These are phyloP conservation scores for Potamarius usumacintae DNA, from an alignment of 2,113 vertebrate species.

Conservation along the genomic window DNA sequence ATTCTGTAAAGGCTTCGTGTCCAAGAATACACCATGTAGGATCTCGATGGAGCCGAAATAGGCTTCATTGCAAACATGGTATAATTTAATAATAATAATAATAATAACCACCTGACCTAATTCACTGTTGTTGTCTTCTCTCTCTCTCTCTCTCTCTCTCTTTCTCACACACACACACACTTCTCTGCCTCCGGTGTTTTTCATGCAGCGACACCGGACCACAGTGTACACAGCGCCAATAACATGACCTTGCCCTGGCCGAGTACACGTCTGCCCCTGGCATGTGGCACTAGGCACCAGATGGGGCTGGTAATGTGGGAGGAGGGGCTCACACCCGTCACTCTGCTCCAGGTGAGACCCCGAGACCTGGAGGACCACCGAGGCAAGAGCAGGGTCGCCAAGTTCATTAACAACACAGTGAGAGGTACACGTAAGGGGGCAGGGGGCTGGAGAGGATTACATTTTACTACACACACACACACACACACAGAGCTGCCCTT, in stretches of 20 bases:
- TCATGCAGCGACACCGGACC: constrained; percentile 65
- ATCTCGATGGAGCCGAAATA: background rate
- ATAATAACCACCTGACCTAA: background rate
- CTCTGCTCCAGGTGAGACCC: constrained; percentile 56
- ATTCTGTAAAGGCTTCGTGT: background rate
- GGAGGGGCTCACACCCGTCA: constrained; percentile 34
- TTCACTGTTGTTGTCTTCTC: background rate
- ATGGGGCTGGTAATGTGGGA: constrained; percentile 72
- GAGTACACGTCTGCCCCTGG: constrained; percentile 52
- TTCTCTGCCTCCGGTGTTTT: constrained; percentile 48
- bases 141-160: background rate
- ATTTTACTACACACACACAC: constrained; percentile 17
- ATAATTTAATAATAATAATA: background rate
- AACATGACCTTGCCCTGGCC: constrained; percentile 73
- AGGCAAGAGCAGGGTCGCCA: constrained; percentile 38
- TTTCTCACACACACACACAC: background rate
- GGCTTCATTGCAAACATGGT: too few relatives aligned
- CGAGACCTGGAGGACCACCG: constrained; percentile 41
- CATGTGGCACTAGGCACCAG: constrained; percentile 65
- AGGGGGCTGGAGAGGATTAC: constrained; percentile 5
- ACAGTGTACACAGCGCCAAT: constrained; percentile 63
- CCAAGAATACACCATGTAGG: background rate
- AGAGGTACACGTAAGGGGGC: constrained; percentile 29
- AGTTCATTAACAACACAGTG: constrained; percentile 59
- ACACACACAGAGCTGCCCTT: constrained; percentile 43